A percentile compares a stretch with the other conserved stretches of the same genome.
Evolutionary conservation across 2,797 vertebrate species (phyloP).

Genomic region (Rhinichthys osculus): DNA sequence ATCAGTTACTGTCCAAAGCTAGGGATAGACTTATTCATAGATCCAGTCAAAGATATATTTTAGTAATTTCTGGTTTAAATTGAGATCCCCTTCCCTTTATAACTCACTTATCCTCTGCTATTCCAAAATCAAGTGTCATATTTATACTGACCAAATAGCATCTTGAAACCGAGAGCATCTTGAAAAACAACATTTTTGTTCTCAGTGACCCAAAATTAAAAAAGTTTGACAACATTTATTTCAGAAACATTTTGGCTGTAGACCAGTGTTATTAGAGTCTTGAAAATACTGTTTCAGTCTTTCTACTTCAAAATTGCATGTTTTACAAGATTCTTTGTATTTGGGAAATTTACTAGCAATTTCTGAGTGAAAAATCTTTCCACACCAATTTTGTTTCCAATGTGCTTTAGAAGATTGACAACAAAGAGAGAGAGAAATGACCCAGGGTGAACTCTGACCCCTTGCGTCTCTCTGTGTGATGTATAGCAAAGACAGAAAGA

Average conservation of each 20-base stretch:
- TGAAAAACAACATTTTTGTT: background rate
- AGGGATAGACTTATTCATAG: too few species aligned
- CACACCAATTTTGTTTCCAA: background rate
- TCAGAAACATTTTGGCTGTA: background rate
- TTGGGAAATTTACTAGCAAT: background rate
- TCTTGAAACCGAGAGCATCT: background rate
- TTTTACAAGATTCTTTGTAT: background rate
- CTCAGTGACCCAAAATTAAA: background rate
- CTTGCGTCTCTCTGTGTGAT: background rate
- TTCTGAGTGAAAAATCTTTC: background rate
- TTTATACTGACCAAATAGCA: too few species aligned
- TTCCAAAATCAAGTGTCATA: too few species aligned
- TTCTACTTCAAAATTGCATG: background rate
- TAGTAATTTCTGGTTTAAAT: too few species aligned
- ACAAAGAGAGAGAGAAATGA: background rate
- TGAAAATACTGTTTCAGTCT: background rate
- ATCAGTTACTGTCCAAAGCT: too few species aligned
- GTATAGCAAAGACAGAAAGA: background rate
- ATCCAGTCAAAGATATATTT: too few species aligned
- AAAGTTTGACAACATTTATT: background rate
- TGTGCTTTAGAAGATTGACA: background rate
- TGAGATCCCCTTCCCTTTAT: too few species aligned
- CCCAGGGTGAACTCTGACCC: background rate
- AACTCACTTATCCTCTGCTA: too few species aligned
- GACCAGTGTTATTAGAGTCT: background rate